A percentile compares a stretch with the other conserved stretches of the same genome.
Conservation (phyloP, 53 echinoderm and acorn worm genomes). For the Echinometra lucunter region DNA sequence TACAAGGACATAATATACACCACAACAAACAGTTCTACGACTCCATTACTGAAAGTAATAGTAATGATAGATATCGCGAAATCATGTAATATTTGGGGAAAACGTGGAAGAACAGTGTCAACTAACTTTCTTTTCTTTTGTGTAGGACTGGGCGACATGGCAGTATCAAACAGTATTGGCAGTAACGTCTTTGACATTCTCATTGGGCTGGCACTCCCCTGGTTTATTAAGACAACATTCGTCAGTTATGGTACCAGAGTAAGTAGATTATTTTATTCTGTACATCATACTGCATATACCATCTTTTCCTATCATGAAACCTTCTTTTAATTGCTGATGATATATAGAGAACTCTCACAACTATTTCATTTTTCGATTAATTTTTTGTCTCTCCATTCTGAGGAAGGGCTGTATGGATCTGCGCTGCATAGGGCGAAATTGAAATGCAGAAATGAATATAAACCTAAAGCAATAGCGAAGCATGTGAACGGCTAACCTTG, state of each 20-base stretch:
- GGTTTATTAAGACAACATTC: conserved; percentile 92
- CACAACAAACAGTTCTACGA: too few species aligned
- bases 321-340: neutral
- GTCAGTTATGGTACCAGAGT: conserved; percentile 78
- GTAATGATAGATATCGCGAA: neutral
- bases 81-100: neutral
- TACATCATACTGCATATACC: neutral
- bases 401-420: too few species aligned
- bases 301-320: neutral
- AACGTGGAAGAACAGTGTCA: neutral
- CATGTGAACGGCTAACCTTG: too few species aligned
- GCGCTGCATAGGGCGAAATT: too few species aligned
- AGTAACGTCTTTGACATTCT: conserved; percentile 98
- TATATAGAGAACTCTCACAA: too few species aligned
- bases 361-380: too few species aligned
- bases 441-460: too few species aligned
- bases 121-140: neutral
- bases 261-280: conserved; percentile 51
- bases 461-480: too few species aligned
- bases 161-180: conserved; percentile 96
- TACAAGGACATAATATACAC: too few species aligned
- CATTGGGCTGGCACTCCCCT: conserved; percentile 94
- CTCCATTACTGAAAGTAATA: too few species aligned
- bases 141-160: conserved; percentile 97
- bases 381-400: too few species aligned